phyloP scores from a whole-genome alignment of 2,888 invertebrate genomes.

The Parnassius glacialis region DNA sequence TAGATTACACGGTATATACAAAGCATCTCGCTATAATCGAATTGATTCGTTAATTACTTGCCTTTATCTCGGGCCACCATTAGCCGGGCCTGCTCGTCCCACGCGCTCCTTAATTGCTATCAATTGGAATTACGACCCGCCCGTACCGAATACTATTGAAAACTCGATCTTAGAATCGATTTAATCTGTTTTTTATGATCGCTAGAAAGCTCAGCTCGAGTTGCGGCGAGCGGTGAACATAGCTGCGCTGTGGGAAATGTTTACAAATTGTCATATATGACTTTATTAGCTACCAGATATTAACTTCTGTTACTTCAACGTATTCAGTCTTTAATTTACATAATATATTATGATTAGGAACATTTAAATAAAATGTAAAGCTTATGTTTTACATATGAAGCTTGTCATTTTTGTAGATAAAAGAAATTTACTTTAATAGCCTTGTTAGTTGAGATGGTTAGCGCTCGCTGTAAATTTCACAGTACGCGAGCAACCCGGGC shows the following conservation, averaged over 20 bases:
- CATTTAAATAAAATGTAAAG: no score
- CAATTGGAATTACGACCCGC: constrained; percentile 34
- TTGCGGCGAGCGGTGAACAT: background rate
- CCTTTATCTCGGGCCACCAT: constrained; percentile 60
- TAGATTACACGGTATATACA: constrained; percentile 43
- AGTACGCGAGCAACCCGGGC: no score
- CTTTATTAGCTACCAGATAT: constrained; percentile 7
- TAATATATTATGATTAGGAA: no score
- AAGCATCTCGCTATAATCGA: constrained; percentile 60
- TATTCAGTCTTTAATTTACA: no score
- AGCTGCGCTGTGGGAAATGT: background rate
- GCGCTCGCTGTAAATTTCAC: no score
- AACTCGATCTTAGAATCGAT: constrained; percentile 33
- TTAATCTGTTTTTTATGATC: constrained; percentile 32
- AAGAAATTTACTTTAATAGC: no score
- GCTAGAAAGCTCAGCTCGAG: constrained; percentile 16
- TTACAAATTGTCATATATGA: constrained; percentile 1
- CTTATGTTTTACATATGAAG: no score
- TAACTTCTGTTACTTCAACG: background rate
- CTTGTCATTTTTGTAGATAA: no score
- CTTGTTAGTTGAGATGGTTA: no score
- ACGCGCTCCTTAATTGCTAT: constrained; percentile 51
- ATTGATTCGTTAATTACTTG: constrained; percentile 71
- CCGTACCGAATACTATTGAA: constrained; percentile 26
- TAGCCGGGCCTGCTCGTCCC: constrained; percentile 49